These are phyloP conservation scores for Otocyon megalotis DNA, from an alignment of 2,113 vertebrate genomes.

Conservation along the genomic window DNA sequence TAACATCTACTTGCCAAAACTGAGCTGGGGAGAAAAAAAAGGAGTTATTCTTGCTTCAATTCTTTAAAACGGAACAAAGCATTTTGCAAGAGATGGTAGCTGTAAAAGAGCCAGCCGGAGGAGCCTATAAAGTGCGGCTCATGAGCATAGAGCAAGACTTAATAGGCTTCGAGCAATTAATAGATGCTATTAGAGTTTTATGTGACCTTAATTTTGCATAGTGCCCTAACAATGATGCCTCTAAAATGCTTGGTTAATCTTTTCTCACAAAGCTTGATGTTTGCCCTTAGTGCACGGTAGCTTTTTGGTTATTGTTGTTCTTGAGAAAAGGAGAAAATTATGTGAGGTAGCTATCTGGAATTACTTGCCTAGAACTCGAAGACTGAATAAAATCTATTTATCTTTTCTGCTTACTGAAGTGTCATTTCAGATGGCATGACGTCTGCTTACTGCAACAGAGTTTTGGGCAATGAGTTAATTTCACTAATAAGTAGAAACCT, in stretches of 20 bases:
- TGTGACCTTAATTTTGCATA: constrained; percentile 56
- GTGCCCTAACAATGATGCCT: constrained; percentile 23
- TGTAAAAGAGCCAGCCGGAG: constrained; percentile 3
- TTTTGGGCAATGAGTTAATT: background rate
- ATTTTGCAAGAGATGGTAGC: background rate
- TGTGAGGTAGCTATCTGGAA: background rate
- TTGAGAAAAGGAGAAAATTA: background rate
- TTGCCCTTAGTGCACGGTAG: background rate
- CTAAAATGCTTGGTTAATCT: constrained; percentile 58
- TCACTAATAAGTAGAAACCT: background rate
- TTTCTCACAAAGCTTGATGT: background rate
- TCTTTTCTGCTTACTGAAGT: background rate
- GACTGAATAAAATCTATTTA: background rate
- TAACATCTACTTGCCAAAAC: constrained; percentile 66
- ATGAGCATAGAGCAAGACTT: background rate
- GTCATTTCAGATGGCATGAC: background rate
- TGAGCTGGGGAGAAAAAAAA: constrained; percentile 50
- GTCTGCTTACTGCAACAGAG: background rate
- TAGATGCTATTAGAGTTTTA: constrained; percentile 16
- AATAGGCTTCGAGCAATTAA: constrained; percentile 61
- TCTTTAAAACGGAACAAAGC: constrained; percentile 56
- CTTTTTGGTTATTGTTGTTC: background rate
- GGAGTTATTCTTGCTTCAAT: constrained; percentile 47
- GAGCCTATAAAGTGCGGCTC: background rate
- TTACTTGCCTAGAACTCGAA: constrained; percentile 23